A percentile compares a stretch with the other conserved stretches of the same genome.
phyloP scores from a whole-genome alignment of 2,888 invertebrate species.

The Hyposoter didymator region DNA sequence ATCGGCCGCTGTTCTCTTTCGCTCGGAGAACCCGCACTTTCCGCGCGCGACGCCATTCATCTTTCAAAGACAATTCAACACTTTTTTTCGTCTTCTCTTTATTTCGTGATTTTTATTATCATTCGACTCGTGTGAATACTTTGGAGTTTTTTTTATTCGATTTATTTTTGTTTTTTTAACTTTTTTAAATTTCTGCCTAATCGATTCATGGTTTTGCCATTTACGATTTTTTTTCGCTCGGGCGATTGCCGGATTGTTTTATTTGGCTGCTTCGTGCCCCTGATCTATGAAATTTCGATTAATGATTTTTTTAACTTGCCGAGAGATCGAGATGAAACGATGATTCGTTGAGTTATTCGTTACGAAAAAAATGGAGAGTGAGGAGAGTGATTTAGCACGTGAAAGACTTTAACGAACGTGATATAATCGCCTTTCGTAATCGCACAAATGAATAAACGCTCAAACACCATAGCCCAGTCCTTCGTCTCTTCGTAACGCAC shows the following conservation, averaged over 20 bases:
- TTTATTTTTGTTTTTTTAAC: not conserved
- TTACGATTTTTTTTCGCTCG: not conserved
- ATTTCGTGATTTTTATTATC: not conserved
- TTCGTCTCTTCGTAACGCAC: not conserved
- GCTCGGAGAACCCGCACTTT: constrained; percentile 22
- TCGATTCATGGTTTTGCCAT: not conserved
- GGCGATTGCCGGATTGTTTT: not conserved
- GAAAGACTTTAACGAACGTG: constrained; percentile 31
- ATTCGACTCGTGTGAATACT: not conserved
- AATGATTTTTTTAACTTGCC: not conserved
- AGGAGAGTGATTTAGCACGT: constrained; percentile 18
- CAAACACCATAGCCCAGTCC: not conserved
- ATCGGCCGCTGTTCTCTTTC: constrained; percentile 52
- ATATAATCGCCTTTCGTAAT: constrained; percentile 23
- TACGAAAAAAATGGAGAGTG: not conserved
- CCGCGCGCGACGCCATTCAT: constrained; percentile 5
- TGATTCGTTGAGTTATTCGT: not conserved
- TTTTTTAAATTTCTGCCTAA: not conserved
- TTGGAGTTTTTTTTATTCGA: not conserved
- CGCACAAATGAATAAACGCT: constrained; percentile 25
- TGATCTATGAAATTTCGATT: constrained; percentile 1
- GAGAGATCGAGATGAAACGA: not conserved
- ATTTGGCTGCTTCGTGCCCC: not conserved
- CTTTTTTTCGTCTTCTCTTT: not conserved
- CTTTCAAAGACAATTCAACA: not conserved